phyloP scores from a whole-genome alignment of 2,113 vertebrate genomes.

The Bubo blakistoni region DNA sequence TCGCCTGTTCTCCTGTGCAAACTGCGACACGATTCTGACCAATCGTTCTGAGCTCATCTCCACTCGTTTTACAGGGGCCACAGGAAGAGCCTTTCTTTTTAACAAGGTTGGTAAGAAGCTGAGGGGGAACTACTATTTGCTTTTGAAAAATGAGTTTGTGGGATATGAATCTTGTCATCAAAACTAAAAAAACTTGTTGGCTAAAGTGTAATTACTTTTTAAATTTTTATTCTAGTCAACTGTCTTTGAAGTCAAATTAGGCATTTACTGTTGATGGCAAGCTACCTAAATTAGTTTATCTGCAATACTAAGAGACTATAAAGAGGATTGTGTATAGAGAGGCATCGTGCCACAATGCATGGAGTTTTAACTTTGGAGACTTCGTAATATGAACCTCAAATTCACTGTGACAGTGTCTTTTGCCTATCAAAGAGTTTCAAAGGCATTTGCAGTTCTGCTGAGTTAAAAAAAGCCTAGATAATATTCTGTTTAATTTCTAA shows the following conservation, averaged over 20 bases:
- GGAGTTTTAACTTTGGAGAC: neutral
- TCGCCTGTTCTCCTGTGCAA: slow-evolving; percentile 97
- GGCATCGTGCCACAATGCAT: neutral
- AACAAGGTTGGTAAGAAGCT: slow-evolving; percentile 85
- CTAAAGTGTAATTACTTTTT: neutral
- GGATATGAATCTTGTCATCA: neutral
- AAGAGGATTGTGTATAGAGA: neutral
- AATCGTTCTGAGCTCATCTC: slow-evolving; percentile 97
- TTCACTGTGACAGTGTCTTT: neutral
- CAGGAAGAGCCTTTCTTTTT: slow-evolving; percentile 95
- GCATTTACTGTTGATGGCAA: neutral
- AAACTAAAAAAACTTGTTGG: neutral
- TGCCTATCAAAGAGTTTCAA: neutral
- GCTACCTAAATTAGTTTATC: neutral
- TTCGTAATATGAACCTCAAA: neutral
- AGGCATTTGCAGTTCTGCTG: neutral
- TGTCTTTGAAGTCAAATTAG: neutral
- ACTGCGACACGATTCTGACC: slow-evolving; percentile 96
- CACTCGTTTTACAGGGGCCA: slow-evolving; percentile 96
- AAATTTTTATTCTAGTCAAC: neutral
- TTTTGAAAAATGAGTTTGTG: neutral
- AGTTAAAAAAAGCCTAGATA: neutral
- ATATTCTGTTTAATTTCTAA: neutral
- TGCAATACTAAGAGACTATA: neutral
- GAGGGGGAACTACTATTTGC: neutral